Evolutionary conservation across 1,140 invertebrate species (phyloP).

Genomic region (Lordiphosa mommai): DNA sequence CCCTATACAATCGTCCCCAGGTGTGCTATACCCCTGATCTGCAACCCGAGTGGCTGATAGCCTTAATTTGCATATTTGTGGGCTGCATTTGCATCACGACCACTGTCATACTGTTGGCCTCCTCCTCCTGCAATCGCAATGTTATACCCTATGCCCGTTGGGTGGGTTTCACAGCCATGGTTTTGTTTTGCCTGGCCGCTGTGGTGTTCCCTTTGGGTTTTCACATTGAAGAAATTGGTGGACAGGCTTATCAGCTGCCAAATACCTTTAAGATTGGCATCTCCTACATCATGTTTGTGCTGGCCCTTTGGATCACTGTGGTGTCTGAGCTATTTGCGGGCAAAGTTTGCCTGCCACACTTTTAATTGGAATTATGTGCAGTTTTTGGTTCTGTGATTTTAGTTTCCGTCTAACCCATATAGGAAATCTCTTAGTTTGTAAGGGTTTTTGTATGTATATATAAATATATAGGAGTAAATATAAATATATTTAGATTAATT

Average conservation of each 20-base stretch:
- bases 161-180: constrained; percentile 98
- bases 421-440: neutral
- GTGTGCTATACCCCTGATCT: constrained; percentile 93
- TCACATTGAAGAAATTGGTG: constrained; percentile 96
- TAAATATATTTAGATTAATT: no score
- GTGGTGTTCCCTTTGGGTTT: constrained; percentile 98
- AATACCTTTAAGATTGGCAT: constrained; percentile 97
- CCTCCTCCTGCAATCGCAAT: constrained; percentile 94
- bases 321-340: constrained; percentile 97
- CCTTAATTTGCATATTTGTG: constrained; percentile 93
- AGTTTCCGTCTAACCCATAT: neutral
- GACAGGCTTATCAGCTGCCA: constrained; percentile 96
- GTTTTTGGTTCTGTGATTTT: constrained; percentile 39
- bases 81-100: constrained; percentile 96
- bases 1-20: constrained; percentile 92
- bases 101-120: constrained; percentile 91
- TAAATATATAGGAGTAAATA: neutral
- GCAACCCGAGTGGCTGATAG: constrained; percentile 94
- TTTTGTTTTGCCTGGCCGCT: constrained; percentile 96
- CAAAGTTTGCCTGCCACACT: constrained; percentile 98
- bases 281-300: constrained; percentile 96
- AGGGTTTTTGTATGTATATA: constrained; percentile 15
- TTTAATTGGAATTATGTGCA: constrained; percentile 82
- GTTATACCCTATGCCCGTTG: constrained; percentile 95
- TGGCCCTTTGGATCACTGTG: constrained; percentile 97